Conservation (phyloP, 1,140 invertebrate species). For the Sycophaga agraensis region DNA sequence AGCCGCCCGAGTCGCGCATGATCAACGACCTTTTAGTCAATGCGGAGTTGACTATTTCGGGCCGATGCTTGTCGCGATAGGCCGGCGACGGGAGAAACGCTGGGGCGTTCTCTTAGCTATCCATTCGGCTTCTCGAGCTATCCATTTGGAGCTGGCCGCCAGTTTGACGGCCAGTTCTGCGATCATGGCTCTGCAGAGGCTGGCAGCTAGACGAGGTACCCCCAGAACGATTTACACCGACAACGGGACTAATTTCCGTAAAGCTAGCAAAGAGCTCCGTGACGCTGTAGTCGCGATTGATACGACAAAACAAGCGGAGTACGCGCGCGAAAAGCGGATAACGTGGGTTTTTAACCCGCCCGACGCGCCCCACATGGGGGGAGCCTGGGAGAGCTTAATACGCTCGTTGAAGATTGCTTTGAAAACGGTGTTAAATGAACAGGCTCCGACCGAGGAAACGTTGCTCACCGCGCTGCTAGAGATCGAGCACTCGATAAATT, state of each 20-base stretch:
- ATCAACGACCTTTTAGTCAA: not conserved
- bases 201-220: not conserved
- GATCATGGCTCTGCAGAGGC: slow-evolving; percentile 4
- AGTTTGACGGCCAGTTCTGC: not conserved
- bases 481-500: too few species aligned
- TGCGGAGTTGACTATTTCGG: slow-evolving; percentile 32
- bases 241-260: not conserved
- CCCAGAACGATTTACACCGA: not conserved
- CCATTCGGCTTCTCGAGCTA: not conserved
- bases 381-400: too few species aligned
- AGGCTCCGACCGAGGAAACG: too few species aligned
- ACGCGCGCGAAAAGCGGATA: too few species aligned
- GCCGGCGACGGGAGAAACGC: slow-evolving; percentile 7
- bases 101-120: not conserved
- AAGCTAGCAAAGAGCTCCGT: not conserved
- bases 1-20: not conserved
- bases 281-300: too few species aligned
- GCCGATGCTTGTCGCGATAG: slow-evolving; percentile 23
- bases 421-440: too few species aligned
- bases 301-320: too few species aligned
- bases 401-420: too few species aligned
- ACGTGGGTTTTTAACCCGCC: too few species aligned
- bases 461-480: too few species aligned
- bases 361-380: too few species aligned
- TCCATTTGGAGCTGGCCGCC: slow-evolving; percentile 2